phyloP scores from a whole-genome alignment of 30 jellyfish, hydroid and myxozoan genomes.

The Catostylus mosaicus region DNA sequence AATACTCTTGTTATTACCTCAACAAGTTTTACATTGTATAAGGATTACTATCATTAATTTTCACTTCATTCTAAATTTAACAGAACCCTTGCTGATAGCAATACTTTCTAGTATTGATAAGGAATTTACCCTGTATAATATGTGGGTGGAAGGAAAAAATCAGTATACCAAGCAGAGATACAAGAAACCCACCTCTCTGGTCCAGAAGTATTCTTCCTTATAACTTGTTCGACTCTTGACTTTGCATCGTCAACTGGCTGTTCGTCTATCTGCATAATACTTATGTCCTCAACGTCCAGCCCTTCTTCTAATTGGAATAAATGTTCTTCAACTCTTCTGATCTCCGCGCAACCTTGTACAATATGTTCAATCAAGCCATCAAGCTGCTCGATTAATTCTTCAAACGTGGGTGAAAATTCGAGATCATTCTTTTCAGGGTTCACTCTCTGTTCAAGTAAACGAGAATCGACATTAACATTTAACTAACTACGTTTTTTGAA shows the following conservation, averaged over 20 bases:
- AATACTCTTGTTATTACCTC: no score
- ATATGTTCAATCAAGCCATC: conserved; percentile 44
- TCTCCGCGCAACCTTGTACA: conserved; percentile 38
- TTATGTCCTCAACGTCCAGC: conserved; percentile 31
- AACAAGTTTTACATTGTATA: no score
- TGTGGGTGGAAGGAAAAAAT: not conserved
- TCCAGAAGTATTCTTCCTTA: conserved; percentile 53
- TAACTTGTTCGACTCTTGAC: conserved; percentile 19
- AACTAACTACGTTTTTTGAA: no score
- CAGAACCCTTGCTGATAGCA: no score
- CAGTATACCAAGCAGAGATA: not conserved
- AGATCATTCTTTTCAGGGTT: conserved; percentile 24
- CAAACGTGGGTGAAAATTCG: conserved; percentile 67
- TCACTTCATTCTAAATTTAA: no score
- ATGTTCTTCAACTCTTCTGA: conserved; percentile 54
- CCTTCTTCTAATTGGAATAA: conserved; percentile 61
- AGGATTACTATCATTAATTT: no score
- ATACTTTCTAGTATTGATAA: no score
- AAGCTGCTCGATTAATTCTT: conserved; percentile 31
- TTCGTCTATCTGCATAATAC: conserved; percentile 56
- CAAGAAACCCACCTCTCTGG: conserved; percentile 50
- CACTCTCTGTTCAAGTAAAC: not conserved
- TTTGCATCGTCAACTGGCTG: conserved; percentile 54
- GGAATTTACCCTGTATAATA: no score
- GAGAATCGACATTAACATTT: no score